Conservation (phyloP, 2,888 invertebrate genomes). For the Caenorhabditis sulstoni region DNA sequence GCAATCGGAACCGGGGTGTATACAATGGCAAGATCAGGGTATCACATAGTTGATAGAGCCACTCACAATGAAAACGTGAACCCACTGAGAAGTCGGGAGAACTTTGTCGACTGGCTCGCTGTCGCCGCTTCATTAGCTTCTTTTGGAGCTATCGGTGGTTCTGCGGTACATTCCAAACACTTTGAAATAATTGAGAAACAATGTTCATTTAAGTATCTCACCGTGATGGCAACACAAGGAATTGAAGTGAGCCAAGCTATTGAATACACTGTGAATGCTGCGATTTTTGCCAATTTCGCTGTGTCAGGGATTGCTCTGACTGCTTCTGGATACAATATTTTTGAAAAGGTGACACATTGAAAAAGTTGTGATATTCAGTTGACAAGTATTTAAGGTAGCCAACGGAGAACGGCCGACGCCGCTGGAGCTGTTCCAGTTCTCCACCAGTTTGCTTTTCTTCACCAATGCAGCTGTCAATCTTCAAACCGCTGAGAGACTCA, state of each 20-base stretch:
- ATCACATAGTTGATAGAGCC: constrained; percentile 58
- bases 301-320: constrained; percentile 58
- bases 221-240: constrained; percentile 60
- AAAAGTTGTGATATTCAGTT: background rate
- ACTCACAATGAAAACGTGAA: constrained; percentile 63
- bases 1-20: constrained; percentile 61
- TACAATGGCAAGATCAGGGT: constrained; percentile 61
- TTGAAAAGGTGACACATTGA: constrained; percentile 45
- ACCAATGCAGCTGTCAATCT: constrained; percentile 61
- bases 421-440: constrained; percentile 62
- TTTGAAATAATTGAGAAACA: background rate
- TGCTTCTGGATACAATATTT: constrained; percentile 63
- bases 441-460: constrained; percentile 60
- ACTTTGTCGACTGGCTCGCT: constrained; percentile 62
- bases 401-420: constrained; percentile 60
- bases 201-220: constrained; percentile 59
- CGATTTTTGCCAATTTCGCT: constrained; percentile 60
- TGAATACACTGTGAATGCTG: constrained; percentile 61
- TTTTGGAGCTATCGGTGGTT: constrained; percentile 62
- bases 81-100: constrained; percentile 57
- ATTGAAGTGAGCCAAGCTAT: constrained; percentile 56
- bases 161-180: constrained; percentile 36
- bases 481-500: constrained; percentile 59
- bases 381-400: constrained; percentile 21
- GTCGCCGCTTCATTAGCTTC: constrained; percentile 61